These are phyloP conservation scores for Leptopilina myrica DNA, from an alignment of 2,888 invertebrate genomes.

Conservation along the genomic window DNA sequence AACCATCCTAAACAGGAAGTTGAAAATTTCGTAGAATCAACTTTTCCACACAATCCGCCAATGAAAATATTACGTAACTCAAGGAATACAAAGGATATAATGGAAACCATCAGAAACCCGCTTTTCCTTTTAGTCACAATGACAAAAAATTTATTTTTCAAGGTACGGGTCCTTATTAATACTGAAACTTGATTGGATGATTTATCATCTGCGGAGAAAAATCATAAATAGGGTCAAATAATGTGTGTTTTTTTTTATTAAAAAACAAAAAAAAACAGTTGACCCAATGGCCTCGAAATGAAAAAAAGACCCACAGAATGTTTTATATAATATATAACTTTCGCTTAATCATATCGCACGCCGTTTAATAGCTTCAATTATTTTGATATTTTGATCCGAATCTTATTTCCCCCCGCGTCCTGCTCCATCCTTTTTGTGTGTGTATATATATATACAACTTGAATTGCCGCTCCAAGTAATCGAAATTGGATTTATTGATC, in stretches of 20 bases:
- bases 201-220: conserved; percentile 35
- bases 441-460: neutral
- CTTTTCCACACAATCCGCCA: too few relatives aligned
- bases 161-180: too few relatives aligned
- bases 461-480: neutral
- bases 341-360: conserved; percentile 18
- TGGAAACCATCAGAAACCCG: too few relatives aligned
- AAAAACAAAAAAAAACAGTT: conserved; percentile 3
- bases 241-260: conserved; percentile 10
- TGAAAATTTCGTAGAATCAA: too few relatives aligned
- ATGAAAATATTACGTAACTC: too few relatives aligned
- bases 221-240: neutral
- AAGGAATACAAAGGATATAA: too few relatives aligned
- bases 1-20: too few relatives aligned
- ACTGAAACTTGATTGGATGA: conserved; percentile 51
- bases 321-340: conserved; percentile 1
- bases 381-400: conserved; percentile 37
- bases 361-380: conserved; percentile 28
- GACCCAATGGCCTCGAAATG: conserved; percentile 33
- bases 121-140: too few relatives aligned
- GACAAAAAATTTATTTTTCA: too few relatives aligned
- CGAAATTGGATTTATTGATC: conserved; percentile 38
- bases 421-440: neutral
- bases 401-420: conserved; percentile 14
- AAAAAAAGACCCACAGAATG: conserved; percentile 27